A percentile compares a stretch with the other conserved stretches of the same genome.
Evolutionary conservation across 2,113 vertebrate species (phyloP).

Genomic region (Dolichotis patagonum): DNA sequence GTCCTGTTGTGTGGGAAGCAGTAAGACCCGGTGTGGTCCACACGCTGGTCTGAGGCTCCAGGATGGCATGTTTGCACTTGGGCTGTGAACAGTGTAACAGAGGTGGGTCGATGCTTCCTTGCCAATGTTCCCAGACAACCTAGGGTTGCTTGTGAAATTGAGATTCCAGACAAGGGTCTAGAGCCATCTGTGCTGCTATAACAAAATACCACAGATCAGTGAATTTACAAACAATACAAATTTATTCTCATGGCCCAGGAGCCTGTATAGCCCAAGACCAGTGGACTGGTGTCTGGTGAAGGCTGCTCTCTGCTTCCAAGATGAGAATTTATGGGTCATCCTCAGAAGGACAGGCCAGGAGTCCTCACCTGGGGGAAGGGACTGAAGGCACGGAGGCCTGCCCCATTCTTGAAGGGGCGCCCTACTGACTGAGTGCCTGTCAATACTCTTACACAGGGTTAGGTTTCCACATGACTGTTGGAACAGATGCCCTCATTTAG

Average conservation of each 20-base stretch:
- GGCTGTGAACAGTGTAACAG: background rate
- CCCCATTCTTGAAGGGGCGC: background rate
- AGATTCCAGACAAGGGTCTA: background rate
- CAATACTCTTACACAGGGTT: background rate
- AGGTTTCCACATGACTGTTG: no score
- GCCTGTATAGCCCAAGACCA: background rate
- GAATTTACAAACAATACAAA: background rate
- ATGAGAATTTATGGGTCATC: no score
- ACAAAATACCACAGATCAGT: background rate
- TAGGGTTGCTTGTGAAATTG: background rate
- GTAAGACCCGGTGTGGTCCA: background rate
- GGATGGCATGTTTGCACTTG: background rate
- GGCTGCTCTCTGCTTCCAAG: background rate
- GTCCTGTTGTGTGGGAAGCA: background rate
- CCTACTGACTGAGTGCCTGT: background rate
- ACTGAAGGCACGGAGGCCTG: no score
- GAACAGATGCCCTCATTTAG: background rate
- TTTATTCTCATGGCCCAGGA: background rate
- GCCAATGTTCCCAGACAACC: background rate
- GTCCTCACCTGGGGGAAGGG: background rate
- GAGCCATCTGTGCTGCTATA: background rate
- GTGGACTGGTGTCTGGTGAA: background rate
- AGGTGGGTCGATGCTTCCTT: background rate
- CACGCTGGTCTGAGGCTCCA: background rate
- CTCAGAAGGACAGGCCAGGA: background rate